Conservation (phyloP, 1,140 invertebrate genomes). For the Trissolcus basalis region DNA sequence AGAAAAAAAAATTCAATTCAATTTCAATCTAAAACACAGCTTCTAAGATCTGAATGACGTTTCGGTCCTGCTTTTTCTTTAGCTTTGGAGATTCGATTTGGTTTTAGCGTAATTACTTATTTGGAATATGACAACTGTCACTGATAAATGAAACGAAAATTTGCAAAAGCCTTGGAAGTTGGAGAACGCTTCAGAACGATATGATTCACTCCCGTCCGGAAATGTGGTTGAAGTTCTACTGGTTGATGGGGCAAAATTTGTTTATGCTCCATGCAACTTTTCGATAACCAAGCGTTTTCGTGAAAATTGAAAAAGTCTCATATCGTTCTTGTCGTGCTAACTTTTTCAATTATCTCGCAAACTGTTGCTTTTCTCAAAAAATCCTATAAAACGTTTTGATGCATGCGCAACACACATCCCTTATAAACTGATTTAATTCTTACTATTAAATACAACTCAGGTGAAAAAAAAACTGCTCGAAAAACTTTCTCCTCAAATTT, state of each 20-base stretch:
- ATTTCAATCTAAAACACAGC: too few species aligned
- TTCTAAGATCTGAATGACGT: too few species aligned
- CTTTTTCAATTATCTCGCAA: slow-evolving; percentile 59
- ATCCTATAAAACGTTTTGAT: slow-evolving; percentile 44
- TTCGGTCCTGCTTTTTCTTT: background rate
- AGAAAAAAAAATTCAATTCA: slow-evolving; percentile 12
- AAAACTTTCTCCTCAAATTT: slow-evolving; percentile 21
- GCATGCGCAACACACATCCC: slow-evolving; percentile 27
- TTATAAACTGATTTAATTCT: slow-evolving; percentile 22
- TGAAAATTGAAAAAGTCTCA: slow-evolving; percentile 55
- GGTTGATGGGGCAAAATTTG: slow-evolving; percentile 33
- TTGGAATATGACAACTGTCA: slow-evolving; percentile 16
- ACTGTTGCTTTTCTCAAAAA: slow-evolving; percentile 53
- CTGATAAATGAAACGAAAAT: slow-evolving; percentile 24
- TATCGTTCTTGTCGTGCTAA: slow-evolving; percentile 51
- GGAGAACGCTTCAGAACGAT: slow-evolving; percentile 25
- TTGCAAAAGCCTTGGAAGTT: slow-evolving; percentile 40
- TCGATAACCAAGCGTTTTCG: slow-evolving; percentile 53
- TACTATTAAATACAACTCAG: slow-evolving; percentile 6
- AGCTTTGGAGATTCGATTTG: background rate
- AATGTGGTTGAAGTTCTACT: slow-evolving; percentile 44
- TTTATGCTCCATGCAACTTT: slow-evolving; percentile 48
- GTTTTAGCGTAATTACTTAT: slow-evolving; percentile 34
- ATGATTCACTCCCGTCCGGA: slow-evolving; percentile 43
- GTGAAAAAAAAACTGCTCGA: background rate